A percentile compares a stretch with the other conserved stretches of the same genome.
Conservation (phyloP, 2,888 invertebrate species). For the Embidobia sp. region DNA sequence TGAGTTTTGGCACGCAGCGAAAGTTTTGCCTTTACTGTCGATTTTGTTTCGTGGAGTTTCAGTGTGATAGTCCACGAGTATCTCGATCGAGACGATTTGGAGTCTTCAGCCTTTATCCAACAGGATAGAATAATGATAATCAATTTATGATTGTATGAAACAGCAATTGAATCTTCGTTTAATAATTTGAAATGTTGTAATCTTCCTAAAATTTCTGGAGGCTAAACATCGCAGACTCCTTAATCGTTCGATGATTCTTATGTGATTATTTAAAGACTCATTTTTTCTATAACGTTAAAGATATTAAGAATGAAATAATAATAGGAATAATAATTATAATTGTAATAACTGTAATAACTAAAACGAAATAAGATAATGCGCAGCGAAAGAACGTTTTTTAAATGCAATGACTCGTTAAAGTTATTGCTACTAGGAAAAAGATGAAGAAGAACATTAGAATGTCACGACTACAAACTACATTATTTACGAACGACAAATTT, state of each 20-base stretch:
- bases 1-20: slow-evolving; percentile 60
- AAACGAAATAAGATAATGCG: slow-evolving; percentile 73
- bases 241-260: slow-evolving; percentile 77
- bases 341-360: slow-evolving; percentile 65
- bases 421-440: slow-evolving; percentile 68
- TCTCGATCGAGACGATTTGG: slow-evolving; percentile 70
- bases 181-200: neutral
- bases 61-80: slow-evolving; percentile 68
- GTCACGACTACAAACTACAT: slow-evolving; percentile 50
- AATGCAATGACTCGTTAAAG: slow-evolving; percentile 73
- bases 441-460: slow-evolving; percentile 42
- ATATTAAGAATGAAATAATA: slow-evolving; percentile 63
- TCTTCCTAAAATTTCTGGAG: no score
- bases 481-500: slow-evolving; percentile 53
- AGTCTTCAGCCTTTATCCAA: slow-evolving; percentile 59
- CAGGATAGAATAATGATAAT: no score
- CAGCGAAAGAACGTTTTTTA: slow-evolving; percentile 76
- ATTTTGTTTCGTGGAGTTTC: slow-evolving; percentile 70
- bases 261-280: slow-evolving; percentile 81
- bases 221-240: slow-evolving; percentile 36
- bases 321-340: slow-evolving; percentile 58
- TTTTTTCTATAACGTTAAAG: slow-evolving; percentile 80
- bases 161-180: no score
- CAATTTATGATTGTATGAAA: neutral
- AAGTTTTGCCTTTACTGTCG: slow-evolving; percentile 73